Conservation (phyloP, 2,888 invertebrate genomes). For the Epirrhoe alternata region DNA sequence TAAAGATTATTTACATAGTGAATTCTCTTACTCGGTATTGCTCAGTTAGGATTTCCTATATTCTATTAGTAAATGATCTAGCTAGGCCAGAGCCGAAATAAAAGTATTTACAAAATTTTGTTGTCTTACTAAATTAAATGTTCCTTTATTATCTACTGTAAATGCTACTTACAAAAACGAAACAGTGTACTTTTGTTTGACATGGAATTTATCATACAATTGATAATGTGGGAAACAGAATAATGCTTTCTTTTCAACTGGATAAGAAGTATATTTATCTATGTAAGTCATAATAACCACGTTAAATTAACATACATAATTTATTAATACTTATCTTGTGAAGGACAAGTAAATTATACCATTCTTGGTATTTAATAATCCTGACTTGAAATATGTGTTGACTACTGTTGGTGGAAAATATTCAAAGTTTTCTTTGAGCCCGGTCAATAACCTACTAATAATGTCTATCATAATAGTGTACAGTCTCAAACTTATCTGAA, state of each 20-base stretch:
- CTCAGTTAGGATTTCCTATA: neutral
- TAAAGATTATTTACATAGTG: conserved; percentile 18
- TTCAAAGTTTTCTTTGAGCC: neutral
- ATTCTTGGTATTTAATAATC: neutral
- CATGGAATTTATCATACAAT: conserved; percentile 4
- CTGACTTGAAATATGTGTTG: neutral
- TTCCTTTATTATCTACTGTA: conserved; percentile 14
- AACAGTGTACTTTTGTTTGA: conserved; percentile 20
- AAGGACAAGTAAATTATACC: neutral
- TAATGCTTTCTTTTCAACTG: neutral
- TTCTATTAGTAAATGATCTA: conserved; percentile 10
- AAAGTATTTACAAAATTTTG: conserved; percentile 27
- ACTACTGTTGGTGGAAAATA: neutral
- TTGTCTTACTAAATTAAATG: conserved; percentile 18
- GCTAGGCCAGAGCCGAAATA: conserved; percentile 35
- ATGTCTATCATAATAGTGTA: no score
- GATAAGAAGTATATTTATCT: neutral
- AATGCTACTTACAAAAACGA: conserved; percentile 23
- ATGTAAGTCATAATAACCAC: neutral
- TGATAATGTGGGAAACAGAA: neutral
- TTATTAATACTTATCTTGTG: neutral
- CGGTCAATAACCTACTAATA: no score
- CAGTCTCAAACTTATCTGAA: no score
- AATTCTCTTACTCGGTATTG: conserved; percentile 11
- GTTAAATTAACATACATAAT: neutral